A percentile compares a stretch with the other conserved stretches of the same genome.
Conservation (phyloP, 2,113 vertebrate genomes). For the Sciurus niger region DNA sequence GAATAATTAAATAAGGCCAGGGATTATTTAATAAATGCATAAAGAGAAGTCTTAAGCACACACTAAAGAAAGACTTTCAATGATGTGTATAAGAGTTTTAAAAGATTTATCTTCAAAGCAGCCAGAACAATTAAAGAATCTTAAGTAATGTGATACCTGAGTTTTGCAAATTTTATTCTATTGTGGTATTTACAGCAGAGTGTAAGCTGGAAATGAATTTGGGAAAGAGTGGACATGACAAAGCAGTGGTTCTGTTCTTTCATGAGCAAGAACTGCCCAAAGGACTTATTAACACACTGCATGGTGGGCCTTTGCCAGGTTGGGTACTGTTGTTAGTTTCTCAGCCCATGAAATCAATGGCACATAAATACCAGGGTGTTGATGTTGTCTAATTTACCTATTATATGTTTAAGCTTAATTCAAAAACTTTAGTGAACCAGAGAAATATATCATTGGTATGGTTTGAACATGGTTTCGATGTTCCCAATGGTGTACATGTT, state of each 20-base stretch:
- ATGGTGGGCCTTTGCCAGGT: background rate
- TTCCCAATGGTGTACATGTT: background rate
- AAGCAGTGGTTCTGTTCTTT: background rate
- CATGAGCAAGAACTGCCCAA: background rate
- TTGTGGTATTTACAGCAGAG: background rate
- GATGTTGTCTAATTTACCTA: background rate
- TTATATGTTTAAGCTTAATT: background rate
- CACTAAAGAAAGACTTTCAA: background rate
- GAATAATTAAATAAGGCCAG: background rate
- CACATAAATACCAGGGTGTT: background rate
- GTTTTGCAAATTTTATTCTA: background rate
- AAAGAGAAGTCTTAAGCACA: background rate
- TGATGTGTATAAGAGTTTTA: background rate
- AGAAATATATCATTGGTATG: background rate
- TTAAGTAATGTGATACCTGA: background rate
- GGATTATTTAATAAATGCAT: background rate
- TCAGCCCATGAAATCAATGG: background rate
- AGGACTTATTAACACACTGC: background rate
- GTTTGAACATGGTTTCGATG: background rate
- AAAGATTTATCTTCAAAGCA: background rate
- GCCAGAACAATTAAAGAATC: background rate
- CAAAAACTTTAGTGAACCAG: background rate
- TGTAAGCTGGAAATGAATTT: background rate
- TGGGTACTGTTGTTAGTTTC: background rate
- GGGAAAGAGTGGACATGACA: background rate